These are phyloP conservation scores for Diglossa cyanea DNA, from an alignment of 2,797 vertebrate species.

Conservation along the genomic window DNA sequence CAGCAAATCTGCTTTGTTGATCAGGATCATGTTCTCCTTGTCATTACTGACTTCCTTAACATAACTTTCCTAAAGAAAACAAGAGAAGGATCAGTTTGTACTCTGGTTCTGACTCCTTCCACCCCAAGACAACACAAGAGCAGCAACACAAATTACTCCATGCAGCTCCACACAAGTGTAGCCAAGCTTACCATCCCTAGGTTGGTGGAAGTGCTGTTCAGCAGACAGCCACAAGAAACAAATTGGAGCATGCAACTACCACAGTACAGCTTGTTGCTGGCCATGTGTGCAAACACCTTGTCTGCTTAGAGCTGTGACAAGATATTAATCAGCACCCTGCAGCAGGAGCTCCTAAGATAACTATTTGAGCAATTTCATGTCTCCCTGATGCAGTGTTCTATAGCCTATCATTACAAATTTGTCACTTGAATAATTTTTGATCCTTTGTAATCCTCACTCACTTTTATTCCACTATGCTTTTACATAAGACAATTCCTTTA, in stretches of 20 bases:
- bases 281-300: rapidly evolving
- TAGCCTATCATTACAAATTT: neutral
- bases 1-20: conserved; percentile 95
- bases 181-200: neutral
- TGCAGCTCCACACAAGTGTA: rapidly evolving
- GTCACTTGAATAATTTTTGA: neutral
- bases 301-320: neutral
- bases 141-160: neutral
- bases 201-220: neutral
- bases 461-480: neutral
- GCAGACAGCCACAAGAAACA: neutral
- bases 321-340: neutral
- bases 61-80: conserved; percentile 83
- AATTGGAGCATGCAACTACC: neutral
- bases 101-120: neutral
- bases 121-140: neutral
- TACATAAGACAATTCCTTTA: neutral
- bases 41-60: conserved; percentile 84
- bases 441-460: neutral
- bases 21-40: conserved; percentile 92
- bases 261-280: neutral
- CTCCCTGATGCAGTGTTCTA: neutral
- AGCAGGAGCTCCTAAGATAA: neutral
- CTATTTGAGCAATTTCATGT: neutral
- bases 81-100: neutral